Conservation (phyloP, 2,797 vertebrate species). For the Peromyscus aztecus region DNA sequence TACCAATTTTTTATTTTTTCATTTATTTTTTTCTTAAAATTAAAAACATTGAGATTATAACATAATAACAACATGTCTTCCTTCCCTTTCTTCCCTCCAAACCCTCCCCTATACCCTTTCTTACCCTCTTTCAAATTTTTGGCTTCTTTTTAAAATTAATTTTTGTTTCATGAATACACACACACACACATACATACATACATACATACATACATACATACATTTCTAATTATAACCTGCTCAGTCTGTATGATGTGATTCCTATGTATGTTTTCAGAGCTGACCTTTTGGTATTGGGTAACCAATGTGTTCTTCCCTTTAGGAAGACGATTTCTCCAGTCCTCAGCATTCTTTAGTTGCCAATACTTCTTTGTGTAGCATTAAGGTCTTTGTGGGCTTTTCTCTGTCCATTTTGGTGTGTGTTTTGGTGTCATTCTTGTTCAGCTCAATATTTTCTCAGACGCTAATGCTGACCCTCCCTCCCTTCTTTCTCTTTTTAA, state of each 20-base stretch:
- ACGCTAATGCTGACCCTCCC: neutral
- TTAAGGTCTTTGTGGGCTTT: neutral
- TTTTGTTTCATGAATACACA: neutral
- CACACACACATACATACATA: no score
- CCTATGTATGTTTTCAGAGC: neutral
- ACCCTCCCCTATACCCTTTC: neutral
- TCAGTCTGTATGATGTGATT: neutral
- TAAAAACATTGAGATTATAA: neutral
- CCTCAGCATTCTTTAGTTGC: neutral
- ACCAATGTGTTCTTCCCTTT: no score
- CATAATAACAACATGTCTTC: neutral
- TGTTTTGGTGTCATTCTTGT: neutral
- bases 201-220: neutral
- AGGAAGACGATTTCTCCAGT: neutral
- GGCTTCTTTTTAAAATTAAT: neutral
- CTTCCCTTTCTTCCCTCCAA: neutral
- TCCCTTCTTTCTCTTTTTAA: neutral
- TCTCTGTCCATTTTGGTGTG: neutral
- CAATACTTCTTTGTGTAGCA: neutral
- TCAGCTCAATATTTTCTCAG: neutral
- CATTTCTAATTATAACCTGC: neutral
- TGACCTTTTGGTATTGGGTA: neutral
- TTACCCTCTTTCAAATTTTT: neutral
- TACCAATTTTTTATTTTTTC: neutral
- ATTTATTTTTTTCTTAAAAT: neutral